A percentile compares a stretch with the other conserved stretches of the same genome.
phyloP scores from a whole-genome alignment of 2,797 vertebrate species.

The Anabacerthia variegaticeps region DNA sequence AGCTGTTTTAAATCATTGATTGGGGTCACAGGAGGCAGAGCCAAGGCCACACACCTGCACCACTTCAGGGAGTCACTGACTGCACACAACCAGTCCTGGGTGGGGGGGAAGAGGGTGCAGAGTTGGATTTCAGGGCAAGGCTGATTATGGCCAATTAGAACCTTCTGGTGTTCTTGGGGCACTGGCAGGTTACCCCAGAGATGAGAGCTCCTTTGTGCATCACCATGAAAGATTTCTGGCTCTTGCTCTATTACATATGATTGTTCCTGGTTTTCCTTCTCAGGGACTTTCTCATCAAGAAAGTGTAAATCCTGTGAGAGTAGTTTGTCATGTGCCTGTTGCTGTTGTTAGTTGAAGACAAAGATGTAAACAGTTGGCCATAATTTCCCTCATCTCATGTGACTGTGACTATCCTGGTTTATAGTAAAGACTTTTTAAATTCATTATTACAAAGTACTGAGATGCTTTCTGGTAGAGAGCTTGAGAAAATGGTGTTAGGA shows the following conservation, averaged over 20 bases:
- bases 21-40: neutral
- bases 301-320: neutral
- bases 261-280: neutral
- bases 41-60: neutral
- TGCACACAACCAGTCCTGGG: neutral
- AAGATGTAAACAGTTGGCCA: neutral
- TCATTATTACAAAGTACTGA: neutral
- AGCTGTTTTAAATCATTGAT: neutral
- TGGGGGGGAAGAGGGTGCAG: neutral
- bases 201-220: neutral
- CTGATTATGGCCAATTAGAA: neutral
- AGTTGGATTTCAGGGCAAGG: neutral
- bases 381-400: neutral
- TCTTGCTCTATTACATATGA: neutral
- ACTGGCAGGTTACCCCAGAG: neutral
- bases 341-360: neutral
- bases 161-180: neutral
- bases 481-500: neutral
- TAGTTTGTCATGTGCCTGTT: neutral
- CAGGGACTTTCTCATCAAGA: neutral
- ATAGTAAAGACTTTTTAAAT: neutral
- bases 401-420: neutral
- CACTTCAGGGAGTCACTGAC: fast-evolving
- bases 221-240: neutral
- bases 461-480: neutral